Base-by-base conservation (phyloP, 92 coral and sea anemone species). In the Scolanthus callimorphus region DNA sequence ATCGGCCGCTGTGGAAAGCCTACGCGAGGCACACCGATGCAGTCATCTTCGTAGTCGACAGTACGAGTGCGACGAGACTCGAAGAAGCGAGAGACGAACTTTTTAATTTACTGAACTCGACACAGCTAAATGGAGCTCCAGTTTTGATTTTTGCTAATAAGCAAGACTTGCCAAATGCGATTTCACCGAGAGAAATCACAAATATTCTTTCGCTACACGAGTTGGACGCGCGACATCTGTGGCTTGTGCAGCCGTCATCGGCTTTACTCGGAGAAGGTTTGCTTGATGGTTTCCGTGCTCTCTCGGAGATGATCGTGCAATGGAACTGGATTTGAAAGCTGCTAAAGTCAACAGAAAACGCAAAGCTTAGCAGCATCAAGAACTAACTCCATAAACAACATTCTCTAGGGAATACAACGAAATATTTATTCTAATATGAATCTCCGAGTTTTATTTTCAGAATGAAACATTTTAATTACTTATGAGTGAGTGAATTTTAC, bases 11-110 rank as follows among this genome's bases (percentile, higher is more conserved):
- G 31, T 94, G 99, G 99, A 88, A 81, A 54, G 96, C 99, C 8
- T 89, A 88, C 43, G 99, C 73, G 21, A 82, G 99, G 17, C 82
- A 81, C 23, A 78, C 96, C 8, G 96, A 94, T 34, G 99, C 90
- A 4, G 68, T 94, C 0, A 86, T 94, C 44, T 94, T 80, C 38
- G 99, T 94, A 10, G 99, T 94, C 44, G 99, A 94, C 75, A 88
- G 99, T 58, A 74, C 88, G 41, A 83, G 87, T 67, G 89, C 81
- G 47, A 69, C 81, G 10, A 76, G 94, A 43, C 73, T 94, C 11
- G 99, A 94, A 6, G 99, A 94, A 71, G 99, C 99, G 13, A 80
- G 88, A 22, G 90, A 88, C 20, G 99, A 94, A 49, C 86, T 94
- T 9, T 88, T 84, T 67, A 88, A 88, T 81, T 80, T 94, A 56